Percentiles rank a stretch among this genome's conserved stretches.
These are phyloP conservation scores for Hypercompe scribonia DNA, from an alignment of 2,888 invertebrate genomes.

Conservation along the genomic window DNA sequence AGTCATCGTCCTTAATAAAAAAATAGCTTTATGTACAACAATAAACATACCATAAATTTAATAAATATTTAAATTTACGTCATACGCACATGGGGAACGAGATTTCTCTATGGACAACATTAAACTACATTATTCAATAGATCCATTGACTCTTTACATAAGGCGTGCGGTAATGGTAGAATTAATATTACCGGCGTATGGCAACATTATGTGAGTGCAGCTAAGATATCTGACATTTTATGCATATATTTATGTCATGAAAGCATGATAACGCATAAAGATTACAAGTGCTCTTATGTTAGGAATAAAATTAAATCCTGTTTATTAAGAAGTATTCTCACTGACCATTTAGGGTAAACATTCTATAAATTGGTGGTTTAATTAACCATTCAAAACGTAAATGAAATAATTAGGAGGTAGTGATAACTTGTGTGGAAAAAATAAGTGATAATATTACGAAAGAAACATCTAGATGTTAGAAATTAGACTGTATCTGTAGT, in stretches of 20 bases:
- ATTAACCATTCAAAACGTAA: background rate
- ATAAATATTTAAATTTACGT: constrained; percentile 11
- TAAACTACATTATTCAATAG: constrained; percentile 33
- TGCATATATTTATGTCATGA: constrained; percentile 32
- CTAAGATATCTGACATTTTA: constrained; percentile 34
- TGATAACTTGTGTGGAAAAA: background rate
- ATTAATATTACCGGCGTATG: constrained; percentile 48
- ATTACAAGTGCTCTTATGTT: constrained; percentile 24
- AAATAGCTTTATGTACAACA: background rate
- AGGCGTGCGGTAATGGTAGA: constrained; percentile 42
- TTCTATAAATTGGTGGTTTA: background rate
- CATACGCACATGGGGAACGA: constrained; percentile 16
- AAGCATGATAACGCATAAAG: constrained; percentile 38
- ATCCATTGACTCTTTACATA: constrained; percentile 45
- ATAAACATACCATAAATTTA: background rate
- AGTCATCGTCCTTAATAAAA: background rate
- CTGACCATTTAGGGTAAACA: background rate
- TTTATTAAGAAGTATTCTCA: background rate
- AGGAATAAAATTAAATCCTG: background rate
- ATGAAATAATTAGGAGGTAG: background rate
- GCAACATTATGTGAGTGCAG: constrained; percentile 49
- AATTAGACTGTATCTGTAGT: background rate
- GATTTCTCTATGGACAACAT: constrained; percentile 30
- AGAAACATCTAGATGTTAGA: background rate
- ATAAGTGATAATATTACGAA: background rate